Base-by-base conservation (phyloP, 2,888 invertebrate genomes). In the Dicyrtoma fusca region DNA sequence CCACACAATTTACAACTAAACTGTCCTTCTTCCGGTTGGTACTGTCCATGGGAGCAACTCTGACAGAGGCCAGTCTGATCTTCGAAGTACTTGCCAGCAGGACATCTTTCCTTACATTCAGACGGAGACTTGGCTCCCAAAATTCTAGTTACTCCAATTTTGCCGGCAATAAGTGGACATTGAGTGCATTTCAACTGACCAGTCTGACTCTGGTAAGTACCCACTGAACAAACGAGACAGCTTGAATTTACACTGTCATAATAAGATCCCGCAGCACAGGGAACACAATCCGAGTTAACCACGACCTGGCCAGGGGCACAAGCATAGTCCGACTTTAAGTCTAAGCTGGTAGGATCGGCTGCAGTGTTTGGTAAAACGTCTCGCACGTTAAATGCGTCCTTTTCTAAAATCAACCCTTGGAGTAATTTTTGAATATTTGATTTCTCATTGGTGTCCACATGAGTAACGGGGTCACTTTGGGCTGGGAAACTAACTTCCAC, bases 281-380 rank as follows among this genome's bases (percentile, higher is more conserved):
- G 92, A 70, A 95, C 80, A 57, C 80, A 80, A 53, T 80, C 80
- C 3, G 79, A 66, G 0, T 68, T 13, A 87, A 94, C 91, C 0
- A 95, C 94, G 26, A 97, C 97, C 86, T 96, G 94, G 69, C 97
- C 97, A 80, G 89, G 87, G 0, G 94, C 93, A 82, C 97, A 98
- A 68, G 94, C 92, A 82, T 95, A 96, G 83, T 95, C 94, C 0
- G 95, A 95, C 76, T 91, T 88, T n/a, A 97, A 86, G 25, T 88
- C 85, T 73, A 97, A 85, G 1, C 95, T 94, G 11, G 94, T 92
- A 72, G 96, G 93, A 84, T 97, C 96, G 0, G 96, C 95, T 0
- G 94, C 91, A 0, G 96, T 97, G 82, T 96, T 97, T 17, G 97
- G 97, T 68, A 96, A 85, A 81, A 95, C 95, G 82, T 92, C 94